Percentiles rank a stretch among this genome's conserved stretches.
phyloP scores from a whole-genome alignment of 2,888 invertebrate genomes.

The Congeria kusceri region DNA sequence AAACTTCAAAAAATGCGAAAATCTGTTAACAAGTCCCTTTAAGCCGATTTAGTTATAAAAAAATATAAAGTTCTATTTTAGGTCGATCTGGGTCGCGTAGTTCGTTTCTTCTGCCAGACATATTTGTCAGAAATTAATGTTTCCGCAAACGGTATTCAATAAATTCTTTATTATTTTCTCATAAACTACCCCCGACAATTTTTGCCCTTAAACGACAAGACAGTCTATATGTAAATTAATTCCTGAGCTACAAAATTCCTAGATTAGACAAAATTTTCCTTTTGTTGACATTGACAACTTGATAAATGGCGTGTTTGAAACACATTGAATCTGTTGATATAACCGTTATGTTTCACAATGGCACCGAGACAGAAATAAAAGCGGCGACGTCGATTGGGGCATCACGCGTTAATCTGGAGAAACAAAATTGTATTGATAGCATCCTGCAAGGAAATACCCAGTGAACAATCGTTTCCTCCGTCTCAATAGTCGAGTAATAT shows the following conservation, averaged over 20 bases:
- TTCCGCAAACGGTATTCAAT: background rate
- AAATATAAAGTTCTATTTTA: no score
- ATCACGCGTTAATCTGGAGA: slow-evolving; percentile 33
- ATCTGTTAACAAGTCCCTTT: no score
- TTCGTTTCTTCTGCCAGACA: background rate
- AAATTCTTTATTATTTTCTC: slow-evolving; percentile 19
- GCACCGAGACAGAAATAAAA: slow-evolving; percentile 46
- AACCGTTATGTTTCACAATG: slow-evolving; percentile 21
- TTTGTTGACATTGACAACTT: slow-evolving; percentile 45
- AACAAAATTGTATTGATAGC: slow-evolving; percentile 34
- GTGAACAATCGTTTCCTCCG: slow-evolving; percentile 28
- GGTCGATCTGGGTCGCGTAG: no score
- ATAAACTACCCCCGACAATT: slow-evolving; percentile 34
- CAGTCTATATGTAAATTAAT: slow-evolving; percentile 41
- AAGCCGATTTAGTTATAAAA: no score
- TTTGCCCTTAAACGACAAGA: slow-evolving; percentile 21
- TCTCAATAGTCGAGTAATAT: slow-evolving; percentile 30
- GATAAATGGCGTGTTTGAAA: slow-evolving; percentile 51
- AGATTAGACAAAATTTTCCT: slow-evolving; percentile 55
- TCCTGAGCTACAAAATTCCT: slow-evolving; percentile 20
- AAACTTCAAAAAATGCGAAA: no score
- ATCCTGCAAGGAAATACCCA: slow-evolving; percentile 20
- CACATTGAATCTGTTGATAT: slow-evolving; percentile 48
- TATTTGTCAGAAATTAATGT: background rate
- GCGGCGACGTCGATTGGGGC: slow-evolving; percentile 34